Evolutionary conservation across 2,888 invertebrate species (phyloP).

Genomic region (Timema cristinae): DNA sequence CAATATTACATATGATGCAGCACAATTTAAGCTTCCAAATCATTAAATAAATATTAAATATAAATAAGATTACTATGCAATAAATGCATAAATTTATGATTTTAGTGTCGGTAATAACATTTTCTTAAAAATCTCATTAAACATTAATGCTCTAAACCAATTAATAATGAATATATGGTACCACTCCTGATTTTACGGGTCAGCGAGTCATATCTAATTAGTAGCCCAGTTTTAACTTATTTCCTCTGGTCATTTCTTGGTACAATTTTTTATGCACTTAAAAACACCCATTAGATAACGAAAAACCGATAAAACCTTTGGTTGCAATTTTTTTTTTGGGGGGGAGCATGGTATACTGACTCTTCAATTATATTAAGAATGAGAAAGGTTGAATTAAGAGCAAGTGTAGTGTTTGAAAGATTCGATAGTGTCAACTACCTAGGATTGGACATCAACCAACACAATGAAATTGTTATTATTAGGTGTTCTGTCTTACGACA

Average conservation of each 20-base stretch:
- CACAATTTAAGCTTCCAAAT: no score
- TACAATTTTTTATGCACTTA: background rate
- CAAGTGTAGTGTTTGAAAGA: no score
- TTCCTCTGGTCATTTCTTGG: background rate
- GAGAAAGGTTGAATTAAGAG: no score
- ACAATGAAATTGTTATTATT: no score
- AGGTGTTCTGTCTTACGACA: no score
- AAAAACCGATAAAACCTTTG: background rate
- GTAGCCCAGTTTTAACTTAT: background rate
- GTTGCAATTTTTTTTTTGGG: background rate
- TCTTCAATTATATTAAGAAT: background rate
- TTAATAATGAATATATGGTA: background rate
- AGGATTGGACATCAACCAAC: no score
- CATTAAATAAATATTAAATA: no score
- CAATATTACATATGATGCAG: no score
- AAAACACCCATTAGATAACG: background rate
- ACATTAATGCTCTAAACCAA: background rate
- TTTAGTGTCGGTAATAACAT: background rate
- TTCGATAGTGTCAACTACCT: no score
- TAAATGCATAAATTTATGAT: no score
- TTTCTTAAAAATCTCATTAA: background rate
- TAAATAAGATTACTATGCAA: no score
- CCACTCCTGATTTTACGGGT: background rate
- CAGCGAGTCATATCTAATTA: background rate
- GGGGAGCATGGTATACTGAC: background rate